Base-by-base conservation (phyloP, 2,888 invertebrate species). In the Eilema caniola region DNA sequence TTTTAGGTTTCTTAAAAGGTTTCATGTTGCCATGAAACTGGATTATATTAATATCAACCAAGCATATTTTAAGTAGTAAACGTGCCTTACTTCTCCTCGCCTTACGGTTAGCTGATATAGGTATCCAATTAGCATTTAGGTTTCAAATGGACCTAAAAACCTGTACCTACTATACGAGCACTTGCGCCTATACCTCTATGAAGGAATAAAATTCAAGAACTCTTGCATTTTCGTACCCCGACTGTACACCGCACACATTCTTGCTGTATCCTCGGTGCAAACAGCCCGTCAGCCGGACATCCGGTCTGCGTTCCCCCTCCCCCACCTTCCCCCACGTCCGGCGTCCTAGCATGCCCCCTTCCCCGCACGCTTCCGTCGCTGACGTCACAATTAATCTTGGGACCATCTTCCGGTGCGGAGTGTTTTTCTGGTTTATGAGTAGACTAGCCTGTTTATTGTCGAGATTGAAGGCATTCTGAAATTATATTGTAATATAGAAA, bases 361-460 rank as follows among this genome's bases (percentile, higher is more conserved):
- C 76, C 71, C 73, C 73, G 68, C 78, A 78, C 70, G 80, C 82
- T 87, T 88, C 88, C 88, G 86, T 79, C 78, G 82, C 87, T 88
- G 88, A 88, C 87, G 86, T 88, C 88, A 88, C 87, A 85, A 88
- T 88, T 87, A 88, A 88, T 88, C 88, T 88, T 88, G 86, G 76
- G 79, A 72, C 81, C 80, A 84, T 86, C 86, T 87, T 88, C 88
- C 88, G 88, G 88, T 80, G 76, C 70, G 79, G 76, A 77, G 77
- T 83, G 86, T 87, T 88, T 86, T 88, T 87, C 86, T 85, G 80
- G 83, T 87, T 85, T 84, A 85, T 82, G 83, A 79, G 78, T 81
- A 70, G 71, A 73, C 20, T 75, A 33, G 72, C 61, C 69, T 47
- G 74, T 65, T 76, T 78, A 66, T 62, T 70, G 66, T 23, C 53